Evolutionary conservation across 2,888 invertebrate genomes (phyloP).

Genomic region (Hyppa rectilinea): DNA sequence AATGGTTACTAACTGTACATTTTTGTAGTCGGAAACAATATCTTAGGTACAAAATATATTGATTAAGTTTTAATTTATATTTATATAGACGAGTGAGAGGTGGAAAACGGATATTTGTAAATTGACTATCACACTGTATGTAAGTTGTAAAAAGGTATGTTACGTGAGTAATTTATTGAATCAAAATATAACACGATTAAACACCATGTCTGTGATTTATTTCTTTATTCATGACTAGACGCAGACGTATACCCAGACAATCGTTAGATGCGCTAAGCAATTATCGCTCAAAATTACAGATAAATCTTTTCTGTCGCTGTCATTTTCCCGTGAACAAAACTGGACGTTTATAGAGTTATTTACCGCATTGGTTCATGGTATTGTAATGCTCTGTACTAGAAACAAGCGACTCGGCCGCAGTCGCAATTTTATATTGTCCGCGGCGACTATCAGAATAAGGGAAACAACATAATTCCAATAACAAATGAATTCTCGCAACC

Average conservation of each 20-base stretch:
- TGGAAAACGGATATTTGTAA: conserved; percentile 85
- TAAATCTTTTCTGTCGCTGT: conserved; percentile 17
- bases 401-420: background rate
- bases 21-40: conserved; percentile 78
- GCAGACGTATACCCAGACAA: conserved; percentile 10
- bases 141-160: conserved; percentile 89
- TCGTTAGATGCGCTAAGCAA: conserved; percentile 20
- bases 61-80: conserved; percentile 83
- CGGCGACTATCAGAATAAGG: conserved; percentile 47
- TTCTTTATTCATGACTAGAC: conserved; percentile 24
- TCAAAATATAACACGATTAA: conserved; percentile 89
- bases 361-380: background rate
- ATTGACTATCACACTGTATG: conserved; percentile 83
- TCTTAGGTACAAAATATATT: conserved; percentile 87
- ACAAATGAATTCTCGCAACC: conserved; percentile 51
- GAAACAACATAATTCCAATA: conserved; percentile 46
- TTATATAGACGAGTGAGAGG: conserved; percentile 76
- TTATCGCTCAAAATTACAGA: conserved; percentile 12
- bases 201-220: conserved; percentile 68
- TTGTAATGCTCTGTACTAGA: background rate
- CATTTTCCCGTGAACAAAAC: conserved; percentile 26
- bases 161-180: conserved; percentile 90
- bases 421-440: conserved; percentile 30
- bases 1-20: conserved; percentile 71
- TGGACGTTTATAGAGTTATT: conserved; percentile 18